Base-by-base conservation (phyloP, 2,888 invertebrate genomes). In the Cheilosia impressa region DNA sequence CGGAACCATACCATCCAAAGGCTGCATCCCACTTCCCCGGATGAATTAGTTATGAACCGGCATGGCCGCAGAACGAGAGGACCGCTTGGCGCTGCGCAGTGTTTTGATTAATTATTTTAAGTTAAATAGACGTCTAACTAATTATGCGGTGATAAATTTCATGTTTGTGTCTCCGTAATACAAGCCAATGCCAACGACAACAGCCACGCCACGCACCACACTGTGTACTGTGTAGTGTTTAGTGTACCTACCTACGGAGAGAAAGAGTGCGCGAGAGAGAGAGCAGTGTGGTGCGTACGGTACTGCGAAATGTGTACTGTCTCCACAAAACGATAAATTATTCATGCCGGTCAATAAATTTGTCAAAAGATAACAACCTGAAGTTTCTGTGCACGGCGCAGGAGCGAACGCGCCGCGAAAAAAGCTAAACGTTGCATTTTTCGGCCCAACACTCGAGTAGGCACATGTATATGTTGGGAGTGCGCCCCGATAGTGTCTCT, bases 111-210 rank as follows among this genome's bases (percentile, higher is more conserved):
- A 88, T 88, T 88, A 87, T 87, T 83, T 87, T 83, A 80, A 87
- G 82, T 87, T 88, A 88, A 88, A 88, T 88, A 82, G 88, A 88
- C 88, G 88, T 87, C 87, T 88, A 88, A 88, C 88, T 88, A 88
- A 88, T 88, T 88, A 88, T 87, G 76, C 80, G 63, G 87, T 80
- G 88, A 88, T 88, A 88, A 88, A 88, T 88, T 88, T 87, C 88
- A 87, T 88, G 88, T 88, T 88, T 87, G 87, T 87, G 84, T 87
- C 79, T 71, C 76, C 50, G 85, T 71, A 68, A 53, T 76, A 85
- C 81, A 72, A 81, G 72, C 62, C 75, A 55, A 60, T 69, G 84
- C 80, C 75, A 69, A 62, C 62, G 63, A 57, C 76, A 69, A 22
- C 50, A 69, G 31, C 50, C 22, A 34, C 43, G 47, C 45, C 45